phyloP scores from a whole-genome alignment of 2,888 invertebrate genomes.

The Elysia crispata region DNA sequence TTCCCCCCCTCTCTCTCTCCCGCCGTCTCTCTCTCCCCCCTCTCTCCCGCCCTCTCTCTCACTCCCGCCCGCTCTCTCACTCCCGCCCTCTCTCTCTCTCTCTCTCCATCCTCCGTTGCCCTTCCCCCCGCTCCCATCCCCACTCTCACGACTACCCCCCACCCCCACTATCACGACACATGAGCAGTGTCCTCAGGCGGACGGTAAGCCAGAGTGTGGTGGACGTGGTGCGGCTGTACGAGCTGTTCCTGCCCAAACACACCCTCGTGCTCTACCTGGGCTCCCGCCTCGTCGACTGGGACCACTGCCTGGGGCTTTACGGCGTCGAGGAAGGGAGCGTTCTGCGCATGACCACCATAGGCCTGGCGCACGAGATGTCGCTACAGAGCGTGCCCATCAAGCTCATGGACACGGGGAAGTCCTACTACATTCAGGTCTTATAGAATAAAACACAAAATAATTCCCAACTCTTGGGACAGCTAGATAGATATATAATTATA shows the following conservation, averaged over 20 bases:
- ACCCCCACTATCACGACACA: neutral
- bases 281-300: conserved; percentile 58
- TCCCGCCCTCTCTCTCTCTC: no score
- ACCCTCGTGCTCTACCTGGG: conserved; percentile 60
- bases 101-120: no score
- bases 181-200: conserved; percentile 56
- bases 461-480: no score
- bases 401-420: conserved; percentile 28
- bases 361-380: conserved; percentile 61
- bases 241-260: conserved; percentile 66
- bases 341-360: conserved; percentile 64
- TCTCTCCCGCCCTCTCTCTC: no score
- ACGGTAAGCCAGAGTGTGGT: conserved; percentile 62
- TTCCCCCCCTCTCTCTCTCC: no score
- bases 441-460: no score
- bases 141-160: neutral
- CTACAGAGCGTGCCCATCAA: conserved; percentile 59
- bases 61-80: no score
- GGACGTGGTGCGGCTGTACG: conserved; percentile 61
- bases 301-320: conserved; percentile 62
- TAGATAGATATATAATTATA: no score
- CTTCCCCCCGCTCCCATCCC: no score
- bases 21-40: no score
- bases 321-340: conserved; percentile 60
- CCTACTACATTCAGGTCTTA: conserved; percentile 18